Conservation (phyloP, 2,797 vertebrate genomes). For the Gila robusta region DNA sequence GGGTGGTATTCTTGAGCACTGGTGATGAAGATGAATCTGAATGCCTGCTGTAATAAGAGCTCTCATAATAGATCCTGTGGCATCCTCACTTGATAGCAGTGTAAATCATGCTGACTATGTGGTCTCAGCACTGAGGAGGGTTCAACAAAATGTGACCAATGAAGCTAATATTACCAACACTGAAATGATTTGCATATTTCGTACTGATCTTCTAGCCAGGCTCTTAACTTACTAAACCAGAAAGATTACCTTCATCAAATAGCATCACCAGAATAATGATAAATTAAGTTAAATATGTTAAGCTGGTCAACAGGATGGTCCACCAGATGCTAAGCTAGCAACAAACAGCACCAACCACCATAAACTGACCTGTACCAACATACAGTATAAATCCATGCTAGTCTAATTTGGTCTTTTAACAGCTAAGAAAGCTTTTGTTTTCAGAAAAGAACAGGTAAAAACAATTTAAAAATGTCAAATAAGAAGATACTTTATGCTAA, state of each 20-base stretch:
- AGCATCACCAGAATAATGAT: neutral
- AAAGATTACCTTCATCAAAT: neutral
- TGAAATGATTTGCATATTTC: slow-evolving; percentile 11
- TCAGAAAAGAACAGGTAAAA: neutral
- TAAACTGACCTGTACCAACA: neutral
- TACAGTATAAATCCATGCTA: neutral
- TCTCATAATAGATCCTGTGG: slow-evolving; percentile 71
- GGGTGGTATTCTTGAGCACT: slow-evolving; percentile 54
- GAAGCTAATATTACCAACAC: slow-evolving; percentile 12
- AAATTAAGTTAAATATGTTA: neutral
- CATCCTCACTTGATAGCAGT: slow-evolving; percentile 66
- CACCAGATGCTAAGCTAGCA: neutral
- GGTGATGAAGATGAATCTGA: slow-evolving; percentile 67
- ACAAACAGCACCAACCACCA: neutral
- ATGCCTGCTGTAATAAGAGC: slow-evolving; percentile 72
- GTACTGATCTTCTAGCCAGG: neutral
- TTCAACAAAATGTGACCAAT: slow-evolving; percentile 17
- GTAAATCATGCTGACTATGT: slow-evolving; percentile 68
- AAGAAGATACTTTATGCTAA: neutral
- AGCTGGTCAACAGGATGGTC: neutral
- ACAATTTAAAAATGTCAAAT: neutral
- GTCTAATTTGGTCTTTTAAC: neutral
- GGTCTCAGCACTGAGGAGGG: slow-evolving; percentile 33
- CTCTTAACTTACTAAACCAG: neutral
- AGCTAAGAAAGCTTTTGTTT: neutral